A percentile compares a stretch with the other conserved stretches of the same genome.
Evolutionary conservation across 1,140 invertebrate genomes (phyloP).

Genomic region (Oncopodura yosiiana): DNA sequence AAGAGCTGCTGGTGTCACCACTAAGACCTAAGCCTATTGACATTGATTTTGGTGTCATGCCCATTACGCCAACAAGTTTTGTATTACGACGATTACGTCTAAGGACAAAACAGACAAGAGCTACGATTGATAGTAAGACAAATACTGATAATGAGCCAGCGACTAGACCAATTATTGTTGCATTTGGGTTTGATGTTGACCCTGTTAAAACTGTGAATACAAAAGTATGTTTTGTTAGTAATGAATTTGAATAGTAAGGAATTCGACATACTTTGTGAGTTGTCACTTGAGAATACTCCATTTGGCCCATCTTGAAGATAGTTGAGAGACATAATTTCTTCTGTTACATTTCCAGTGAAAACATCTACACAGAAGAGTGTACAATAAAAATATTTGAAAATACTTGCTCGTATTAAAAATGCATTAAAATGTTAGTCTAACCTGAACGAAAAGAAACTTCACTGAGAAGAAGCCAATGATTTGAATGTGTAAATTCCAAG

Average conservation of each 20-base stretch:
- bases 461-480: constrained; percentile 34
- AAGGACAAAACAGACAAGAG: constrained; percentile 27
- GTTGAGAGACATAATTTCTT: constrained; percentile 32
- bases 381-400: not conserved
- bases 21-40: constrained; percentile 12
- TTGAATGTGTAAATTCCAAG: constrained; percentile 31
- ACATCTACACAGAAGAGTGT: constrained; percentile 17
- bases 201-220: constrained; percentile 14
- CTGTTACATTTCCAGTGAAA: constrained; percentile 31
- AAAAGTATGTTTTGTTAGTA: constrained; percentile 1
- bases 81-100: constrained; percentile 29
- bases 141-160: constrained; percentile 30
- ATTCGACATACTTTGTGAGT: too few relatives aligned
- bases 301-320: constrained; percentile 33
- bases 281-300: not conserved
- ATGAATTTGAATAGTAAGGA: constrained; percentile 1
- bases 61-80: constrained; percentile 33
- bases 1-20: too few relatives aligned
- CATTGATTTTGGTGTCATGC: constrained; percentile 33
- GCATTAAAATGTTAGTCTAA: constrained; percentile 2
- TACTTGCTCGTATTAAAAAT: not conserved
- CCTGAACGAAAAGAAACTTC: constrained; percentile 34
- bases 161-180: constrained; percentile 29
- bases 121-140: constrained; percentile 22
- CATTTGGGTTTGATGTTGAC: constrained; percentile 13